Evolutionary conservation across 2,888 invertebrate genomes (phyloP).

Genomic region (Choreutis nemorana): DNA sequence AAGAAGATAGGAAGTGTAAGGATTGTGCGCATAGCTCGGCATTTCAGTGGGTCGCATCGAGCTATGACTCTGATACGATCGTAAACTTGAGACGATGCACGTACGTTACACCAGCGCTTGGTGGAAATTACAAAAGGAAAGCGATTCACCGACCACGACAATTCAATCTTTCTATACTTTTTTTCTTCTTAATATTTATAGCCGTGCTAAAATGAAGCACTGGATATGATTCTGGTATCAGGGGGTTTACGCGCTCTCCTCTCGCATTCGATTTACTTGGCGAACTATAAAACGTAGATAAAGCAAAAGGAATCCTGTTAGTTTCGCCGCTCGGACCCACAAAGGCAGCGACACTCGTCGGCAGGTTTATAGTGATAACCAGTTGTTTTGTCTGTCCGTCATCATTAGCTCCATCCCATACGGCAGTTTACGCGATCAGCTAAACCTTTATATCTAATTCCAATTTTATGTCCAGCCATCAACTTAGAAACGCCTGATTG

Average conservation of each 20-base stretch:
- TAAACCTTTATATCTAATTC: no score
- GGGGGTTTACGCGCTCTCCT: conserved; percentile 2
- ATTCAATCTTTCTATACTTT: no score
- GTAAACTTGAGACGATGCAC: conserved; percentile 22
- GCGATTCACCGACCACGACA: no score
- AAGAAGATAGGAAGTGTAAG: conserved; percentile 19
- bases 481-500: no score
- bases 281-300: conserved; percentile 15
- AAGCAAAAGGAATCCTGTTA: conserved; percentile 22
- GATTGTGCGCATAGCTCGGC: conserved; percentile 20
- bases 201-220: background rate
- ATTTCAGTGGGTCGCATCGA: conserved; percentile 16
- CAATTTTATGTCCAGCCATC: no score
- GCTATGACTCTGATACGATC: conserved; percentile 21
- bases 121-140: no score
- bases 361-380: no score
- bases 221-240: conserved; percentile 3
- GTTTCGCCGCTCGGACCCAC: conserved; percentile 17
- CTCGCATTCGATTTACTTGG: conserved; percentile 5
- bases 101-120: conserved; percentile 7
- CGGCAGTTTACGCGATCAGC: no score
- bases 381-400: no score
- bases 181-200: no score
- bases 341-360: conserved; percentile 16
- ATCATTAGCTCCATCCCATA: no score